Evolutionary conservation across 2,888 invertebrate genomes (phyloP).

Genomic region (Habroteleia sp.): DNA sequence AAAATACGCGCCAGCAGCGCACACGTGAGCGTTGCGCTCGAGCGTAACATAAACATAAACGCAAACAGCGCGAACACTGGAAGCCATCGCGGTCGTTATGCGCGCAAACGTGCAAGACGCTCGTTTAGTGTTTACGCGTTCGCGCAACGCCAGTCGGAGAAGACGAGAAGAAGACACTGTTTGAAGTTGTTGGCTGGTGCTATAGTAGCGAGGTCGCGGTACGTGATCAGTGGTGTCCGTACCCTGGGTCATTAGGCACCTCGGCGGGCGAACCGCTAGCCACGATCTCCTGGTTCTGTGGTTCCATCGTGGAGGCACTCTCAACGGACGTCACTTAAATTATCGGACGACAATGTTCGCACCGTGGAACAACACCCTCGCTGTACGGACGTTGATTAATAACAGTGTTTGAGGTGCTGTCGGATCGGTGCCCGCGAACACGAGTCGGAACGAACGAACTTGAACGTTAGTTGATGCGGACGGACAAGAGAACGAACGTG

Average conservation of each 20-base stretch:
- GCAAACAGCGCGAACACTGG: conserved; percentile 3
- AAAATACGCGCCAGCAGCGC: conserved; percentile 40
- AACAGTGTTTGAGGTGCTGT: conserved; percentile 29
- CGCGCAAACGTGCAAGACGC: conserved; percentile 2
- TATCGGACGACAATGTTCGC: conserved; percentile 47
- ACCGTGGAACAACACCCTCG: conserved; percentile 31
- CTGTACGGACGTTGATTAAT: conserved; percentile 34
- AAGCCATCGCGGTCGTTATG: background rate
- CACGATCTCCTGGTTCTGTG: conserved; percentile 89
- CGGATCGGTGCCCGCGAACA: conserved; percentile 28
- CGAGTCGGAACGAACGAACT: conserved; percentile 39
- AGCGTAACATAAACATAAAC: conserved; percentile 32
- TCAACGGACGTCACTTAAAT: conserved; percentile 54
- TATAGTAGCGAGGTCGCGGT: conserved; percentile 28
- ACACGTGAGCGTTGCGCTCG: conserved; percentile 29
- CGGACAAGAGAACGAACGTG: conserved; percentile 32
- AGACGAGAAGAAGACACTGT: background rate
- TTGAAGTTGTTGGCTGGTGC: conserved; percentile 21
- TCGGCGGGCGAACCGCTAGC: conserved; percentile 91
- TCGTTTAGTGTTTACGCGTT: background rate
- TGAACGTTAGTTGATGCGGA: conserved; percentile 41
- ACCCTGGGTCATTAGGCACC: conserved; percentile 97
- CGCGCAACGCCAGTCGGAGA: background rate
- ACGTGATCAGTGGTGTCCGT: conserved; percentile 72
- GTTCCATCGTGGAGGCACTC: conserved; percentile 83